These are phyloP conservation scores for Theonella swinhoei DNA, from an alignment of 37 sponge, comb jelly and placozoan species.

Conservation along the genomic window DNA sequence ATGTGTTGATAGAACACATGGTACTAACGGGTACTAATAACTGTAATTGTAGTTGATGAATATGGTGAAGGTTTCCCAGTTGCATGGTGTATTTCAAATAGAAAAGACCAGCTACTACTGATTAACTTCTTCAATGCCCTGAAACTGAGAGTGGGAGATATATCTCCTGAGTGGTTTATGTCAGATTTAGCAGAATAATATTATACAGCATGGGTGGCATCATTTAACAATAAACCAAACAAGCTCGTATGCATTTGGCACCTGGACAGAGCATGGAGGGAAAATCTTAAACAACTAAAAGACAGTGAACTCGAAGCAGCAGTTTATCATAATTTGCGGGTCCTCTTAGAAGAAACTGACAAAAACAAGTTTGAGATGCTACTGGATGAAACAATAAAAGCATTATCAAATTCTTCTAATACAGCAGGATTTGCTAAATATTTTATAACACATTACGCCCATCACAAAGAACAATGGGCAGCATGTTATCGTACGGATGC, in stretches of 20 bases:
- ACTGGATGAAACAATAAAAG: conserved; percentile 17
- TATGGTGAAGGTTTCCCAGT: conserved; percentile 71
- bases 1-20: conserved; percentile 44
- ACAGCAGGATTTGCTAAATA: conserved; percentile 25
- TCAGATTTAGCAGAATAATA: conserved; percentile 58
- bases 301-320: not conserved
- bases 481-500: conserved; percentile 37
- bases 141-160: conserved; percentile 13
- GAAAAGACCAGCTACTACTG: conserved; percentile 32
- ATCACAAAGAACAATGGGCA: conserved; percentile 57
- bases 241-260: conserved; percentile 61
- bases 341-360: conserved; percentile 32
- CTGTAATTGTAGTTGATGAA: conserved; percentile 66
- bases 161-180: conserved; percentile 39
- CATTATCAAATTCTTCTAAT: not conserved
- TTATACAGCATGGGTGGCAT: conserved; percentile 57
- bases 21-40: conserved; percentile 36
- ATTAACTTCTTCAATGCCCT: conserved; percentile 28
- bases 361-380: conserved; percentile 11
- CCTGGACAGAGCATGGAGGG: conserved; percentile 64
- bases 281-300: not conserved
- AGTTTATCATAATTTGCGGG: conserved; percentile 46
- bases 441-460: conserved; percentile 35
- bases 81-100: conserved; percentile 42
- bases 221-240: conserved; percentile 40